Evolutionary conservation across 1,140 invertebrate genomes (phyloP), one percentile per base, ranked within the genome.

Genomic region (Drosophila nigromelanica): DNA sequence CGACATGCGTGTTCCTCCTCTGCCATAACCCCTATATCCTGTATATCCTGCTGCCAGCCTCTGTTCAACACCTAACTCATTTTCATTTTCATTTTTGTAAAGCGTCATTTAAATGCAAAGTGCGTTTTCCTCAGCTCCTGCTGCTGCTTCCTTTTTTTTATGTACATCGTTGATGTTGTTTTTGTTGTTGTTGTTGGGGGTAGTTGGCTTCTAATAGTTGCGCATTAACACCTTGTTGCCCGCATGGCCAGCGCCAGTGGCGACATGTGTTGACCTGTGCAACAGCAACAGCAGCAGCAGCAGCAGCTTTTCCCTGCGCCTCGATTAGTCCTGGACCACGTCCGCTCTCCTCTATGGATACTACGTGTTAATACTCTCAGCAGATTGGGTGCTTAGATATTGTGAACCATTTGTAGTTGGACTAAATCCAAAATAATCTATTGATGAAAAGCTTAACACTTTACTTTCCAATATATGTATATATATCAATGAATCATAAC

Each of bases 161-260:
- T 24, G 21, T 24, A 24, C 21, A 24, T 24, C 21, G 11, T 35
- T 52, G 30, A 35, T 33, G 15, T 30, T 27, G 8, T 27, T n/a
- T n/a, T n/a, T 2, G 11, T 8, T 39, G 54, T 18, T 27, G 50
- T 12, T 45, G 54, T 4, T 58, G 54, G 66, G 81, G 81, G 74
- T 86, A 86, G 81, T 67, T 80, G 35, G 24, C 15, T 33, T 45
- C 40, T 73, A 76, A 79, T 83, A 81, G 79, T 76, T 82, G 48
- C 56, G 79, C 82, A 89, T 87, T 87, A 87, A 87, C 82, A 87
- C 82, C 82, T 87, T 87, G 78, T 79, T 87, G 82, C 77, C 82
- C 82, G 66, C 66, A 74, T 69, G 71, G 62, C 37, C 56, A 60
- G 55, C 40, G 55, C 27, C 39, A 12, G 42, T 82, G 67, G 76